Percentiles rank a stretch among this genome's conserved stretches.
phyloP scores from a whole-genome alignment of 1,140 invertebrate genomes.

The Propsilocerus akamusi region DNA sequence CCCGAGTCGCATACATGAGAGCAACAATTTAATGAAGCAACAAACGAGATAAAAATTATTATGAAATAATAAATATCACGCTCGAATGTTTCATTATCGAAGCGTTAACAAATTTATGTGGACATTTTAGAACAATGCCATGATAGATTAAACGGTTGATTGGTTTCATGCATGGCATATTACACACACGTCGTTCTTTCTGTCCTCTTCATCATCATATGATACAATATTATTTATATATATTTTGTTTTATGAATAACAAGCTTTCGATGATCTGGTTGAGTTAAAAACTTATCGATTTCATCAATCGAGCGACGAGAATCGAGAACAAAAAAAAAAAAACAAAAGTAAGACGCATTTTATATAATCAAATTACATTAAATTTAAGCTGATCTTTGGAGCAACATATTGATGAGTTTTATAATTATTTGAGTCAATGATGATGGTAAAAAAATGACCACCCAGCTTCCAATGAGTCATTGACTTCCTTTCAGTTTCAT shows the following conservation, averaged over 20 bases:
- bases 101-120: slow-evolving; percentile 7
- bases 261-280: neutral
- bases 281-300: neutral
- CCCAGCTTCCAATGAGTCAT: too few species aligned
- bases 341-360: neutral
- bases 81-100: slow-evolving; percentile 3
- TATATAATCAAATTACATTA: too few species aligned
- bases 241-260: neutral
- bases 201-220: too few species aligned
- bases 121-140: slow-evolving; percentile 7
- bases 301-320: neutral
- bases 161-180: slow-evolving; percentile 2
- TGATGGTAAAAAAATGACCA: too few species aligned
- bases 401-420: too few species aligned
- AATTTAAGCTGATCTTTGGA: too few species aligned
- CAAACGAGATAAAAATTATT: neutral
- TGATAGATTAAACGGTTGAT: slow-evolving; percentile 5
- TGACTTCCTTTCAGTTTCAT: too few species aligned
- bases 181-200: slow-evolving; percentile 3
- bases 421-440: too few species aligned
- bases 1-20: too few species aligned
- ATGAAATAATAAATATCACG: neutral
- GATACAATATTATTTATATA: neutral
- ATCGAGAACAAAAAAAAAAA: neutral
- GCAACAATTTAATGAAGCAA: too few species aligned